phyloP scores from a whole-genome alignment of 2,113 vertebrate species.

The Brienomyrus longianalis region DNA sequence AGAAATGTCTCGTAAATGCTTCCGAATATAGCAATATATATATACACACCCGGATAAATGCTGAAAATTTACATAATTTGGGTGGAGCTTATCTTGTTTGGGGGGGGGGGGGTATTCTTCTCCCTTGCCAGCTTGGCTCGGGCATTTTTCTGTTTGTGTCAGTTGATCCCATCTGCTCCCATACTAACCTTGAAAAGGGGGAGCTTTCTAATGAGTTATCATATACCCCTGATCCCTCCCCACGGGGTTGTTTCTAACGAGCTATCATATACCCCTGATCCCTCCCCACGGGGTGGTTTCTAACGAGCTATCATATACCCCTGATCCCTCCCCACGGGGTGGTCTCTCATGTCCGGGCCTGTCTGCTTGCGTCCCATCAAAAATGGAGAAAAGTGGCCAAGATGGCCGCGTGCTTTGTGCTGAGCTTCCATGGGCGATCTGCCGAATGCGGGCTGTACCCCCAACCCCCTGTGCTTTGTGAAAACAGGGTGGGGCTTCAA shows the following conservation, averaged over 20 bases:
- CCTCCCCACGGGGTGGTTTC: background rate
- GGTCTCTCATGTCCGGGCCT: background rate
- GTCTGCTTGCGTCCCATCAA: background rate
- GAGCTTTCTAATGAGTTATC: background rate
- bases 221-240: background rate
- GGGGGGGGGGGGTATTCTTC: background rate
- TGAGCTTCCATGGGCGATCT: background rate
- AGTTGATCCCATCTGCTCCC: background rate
- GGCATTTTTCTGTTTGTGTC: background rate
- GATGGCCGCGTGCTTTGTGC: background rate
- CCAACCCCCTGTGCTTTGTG: slow-evolving; percentile 18
- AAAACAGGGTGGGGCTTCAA: slow-evolving; percentile 82
- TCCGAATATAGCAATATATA: background rate
- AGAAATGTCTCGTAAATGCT: background rate
- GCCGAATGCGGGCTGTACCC: background rate
- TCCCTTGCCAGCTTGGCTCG: background rate
- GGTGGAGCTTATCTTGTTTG: background rate
- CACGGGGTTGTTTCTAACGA: background rate
- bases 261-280: background rate
- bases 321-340: background rate
- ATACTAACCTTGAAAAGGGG: background rate
- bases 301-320: too few relatives aligned
- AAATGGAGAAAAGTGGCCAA: background rate
- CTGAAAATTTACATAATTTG: background rate
- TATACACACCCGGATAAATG: background rate